Conservation (phyloP, 2,888 invertebrate genomes). For the Drosophila peninsularis region DNA sequence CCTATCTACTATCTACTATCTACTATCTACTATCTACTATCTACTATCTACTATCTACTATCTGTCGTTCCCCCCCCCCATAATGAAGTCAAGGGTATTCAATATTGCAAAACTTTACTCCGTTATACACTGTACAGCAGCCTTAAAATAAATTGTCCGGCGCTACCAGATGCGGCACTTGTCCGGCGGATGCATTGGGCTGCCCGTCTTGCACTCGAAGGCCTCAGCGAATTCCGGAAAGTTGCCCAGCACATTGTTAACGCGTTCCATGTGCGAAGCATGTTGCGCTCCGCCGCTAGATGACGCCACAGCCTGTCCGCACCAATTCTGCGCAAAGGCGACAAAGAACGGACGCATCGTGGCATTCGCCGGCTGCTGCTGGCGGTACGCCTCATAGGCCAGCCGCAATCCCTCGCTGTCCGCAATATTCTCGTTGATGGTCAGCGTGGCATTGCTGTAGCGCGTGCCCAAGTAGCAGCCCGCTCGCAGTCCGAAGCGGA, state of each 20-base stretch:
- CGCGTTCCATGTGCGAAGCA: conserved; percentile 73
- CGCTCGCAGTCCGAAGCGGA: conserved; percentile 76
- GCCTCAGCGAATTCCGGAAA: conserved; percentile 76
- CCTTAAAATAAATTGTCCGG: not conserved
- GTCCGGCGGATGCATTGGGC: conserved; percentile 75
- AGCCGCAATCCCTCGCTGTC: conserved; percentile 81
- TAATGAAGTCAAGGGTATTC: conserved; percentile 4
- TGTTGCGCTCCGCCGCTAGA: conserved; percentile 50
- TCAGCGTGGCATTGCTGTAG: conserved; percentile 68
- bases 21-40: not conserved
- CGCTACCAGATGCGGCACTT: conserved; percentile 82
- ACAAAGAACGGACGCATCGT: conserved; percentile 68
- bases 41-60: not conserved
- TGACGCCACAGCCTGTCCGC: conserved; percentile 51
- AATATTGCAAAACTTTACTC: conserved; percentile 8
- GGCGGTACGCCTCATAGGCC: conserved; percentile 70
- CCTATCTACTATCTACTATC: not conserved
- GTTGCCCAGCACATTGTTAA: conserved; percentile 81
- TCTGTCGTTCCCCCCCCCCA: not conserved
- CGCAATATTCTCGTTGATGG: conserved; percentile 82
- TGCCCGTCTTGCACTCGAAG: conserved; percentile 66
- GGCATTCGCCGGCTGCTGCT: conserved; percentile 11
- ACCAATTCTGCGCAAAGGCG: conserved; percentile 82
- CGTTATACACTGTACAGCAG: not conserved
- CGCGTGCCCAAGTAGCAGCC: conserved; percentile 74